Base-by-base conservation (phyloP, 1,140 invertebrate species). In the Phortica variegata region DNA sequence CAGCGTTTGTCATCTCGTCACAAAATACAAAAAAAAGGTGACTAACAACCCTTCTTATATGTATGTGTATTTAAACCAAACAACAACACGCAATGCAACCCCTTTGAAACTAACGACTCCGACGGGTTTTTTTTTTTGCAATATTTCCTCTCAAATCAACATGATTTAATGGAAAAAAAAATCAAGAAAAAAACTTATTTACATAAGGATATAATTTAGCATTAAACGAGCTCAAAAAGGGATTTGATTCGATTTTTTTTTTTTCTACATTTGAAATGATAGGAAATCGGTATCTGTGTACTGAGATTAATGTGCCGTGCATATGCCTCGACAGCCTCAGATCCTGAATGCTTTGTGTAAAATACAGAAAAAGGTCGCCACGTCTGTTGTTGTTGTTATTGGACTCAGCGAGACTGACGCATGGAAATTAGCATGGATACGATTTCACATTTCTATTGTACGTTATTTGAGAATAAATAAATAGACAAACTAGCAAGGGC, bases 151-250 rank as follows among this genome's bases (percentile, higher is more conserved):
- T 68, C 63, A 68, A 68, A 68, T 68, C 63, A 63, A 68, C 63
- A 68, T 68, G 63, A 68, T 68, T 68, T 68, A 68, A 68, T 68
- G 63, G 68, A 68, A 68, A 68, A 68, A 66, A 62, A 59, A 62
- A 55, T 26, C 23, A 40, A 47, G 59, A 63, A 68, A 68, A 65
- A 68, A 68, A 68, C 60, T 55, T 68, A 68, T 68, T 68, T 68
- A 60, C 63, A 68, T 68, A 68, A 54, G 63, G 54, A 63, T 68
- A 68, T 68, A 68, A 68, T 68, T 68, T 68, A 68, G 63, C 60
- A 68, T 68, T 68, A 68, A 68, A 68, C 63, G 57, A 61, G 57
- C 44, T 38, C 49, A 65, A 66, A 61, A 65, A 66, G 60, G 58
- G 56, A 57, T 61, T 65, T 65, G 58, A 50, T 63, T 68, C 61